A percentile compares a stretch with the other conserved stretches of the same genome.
Evolutionary conservation across 2,888 invertebrate genomes (phyloP).

Genomic region (Chironomus tentans): DNA sequence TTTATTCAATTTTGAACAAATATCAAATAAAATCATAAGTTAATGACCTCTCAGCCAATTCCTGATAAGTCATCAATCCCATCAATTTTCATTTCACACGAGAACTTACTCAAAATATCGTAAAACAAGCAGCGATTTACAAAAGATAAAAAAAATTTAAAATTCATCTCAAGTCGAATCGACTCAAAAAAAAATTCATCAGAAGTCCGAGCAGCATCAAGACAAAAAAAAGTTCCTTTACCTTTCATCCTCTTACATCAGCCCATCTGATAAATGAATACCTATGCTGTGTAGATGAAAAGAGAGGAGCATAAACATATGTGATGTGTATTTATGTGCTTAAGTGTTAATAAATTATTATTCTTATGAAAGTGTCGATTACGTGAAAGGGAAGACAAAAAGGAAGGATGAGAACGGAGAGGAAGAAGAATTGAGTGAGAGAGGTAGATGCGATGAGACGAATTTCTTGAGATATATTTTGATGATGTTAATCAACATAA

Average conservation of each 20-base stretch:
- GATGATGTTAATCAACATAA: no score
- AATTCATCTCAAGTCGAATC: background rate
- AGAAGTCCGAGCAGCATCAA: background rate
- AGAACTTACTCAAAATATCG: no score
- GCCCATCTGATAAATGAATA: no score
- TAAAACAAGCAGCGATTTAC: no score
- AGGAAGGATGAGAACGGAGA: background rate
- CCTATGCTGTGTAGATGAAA: background rate
- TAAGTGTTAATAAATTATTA: slow-evolving; percentile 17
- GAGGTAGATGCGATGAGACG: no score
- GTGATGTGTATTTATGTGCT: no score
- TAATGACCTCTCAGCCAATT: no score
- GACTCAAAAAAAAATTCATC: background rate
- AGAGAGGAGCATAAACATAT: background rate
- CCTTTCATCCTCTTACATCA: background rate
- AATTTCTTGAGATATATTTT: no score
- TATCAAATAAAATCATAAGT: no score
- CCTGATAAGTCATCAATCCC: no score
- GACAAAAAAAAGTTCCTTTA: background rate
- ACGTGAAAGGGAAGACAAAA: slow-evolving; percentile 3
- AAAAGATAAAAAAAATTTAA: background rate
- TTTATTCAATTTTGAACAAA: no score
- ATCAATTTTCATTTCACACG: no score
- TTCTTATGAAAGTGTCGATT: slow-evolving; percentile 8
- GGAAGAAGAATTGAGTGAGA: background rate